Base-by-base conservation (phyloP, 2,888 invertebrate genomes). In the Melieria omissa region DNA sequence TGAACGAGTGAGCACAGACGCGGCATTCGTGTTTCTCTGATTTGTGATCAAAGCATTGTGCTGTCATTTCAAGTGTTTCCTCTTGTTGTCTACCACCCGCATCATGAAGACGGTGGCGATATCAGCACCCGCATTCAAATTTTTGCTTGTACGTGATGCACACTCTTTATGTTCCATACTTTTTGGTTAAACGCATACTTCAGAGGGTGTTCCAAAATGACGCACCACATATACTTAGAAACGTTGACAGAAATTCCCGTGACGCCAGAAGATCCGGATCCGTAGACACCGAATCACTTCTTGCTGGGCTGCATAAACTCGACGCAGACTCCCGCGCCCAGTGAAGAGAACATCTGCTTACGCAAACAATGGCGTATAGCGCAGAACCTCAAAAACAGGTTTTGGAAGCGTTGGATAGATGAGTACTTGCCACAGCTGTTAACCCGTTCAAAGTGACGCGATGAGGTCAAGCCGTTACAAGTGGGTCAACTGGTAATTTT, bases 231-330 rank as follows among this genome's bases (percentile, higher is more conserved):
- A 29, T n/a, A n/a, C n/a, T n/a, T 29, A 29, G 29, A 29, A 29
- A 29, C 29, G 0, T 57, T 75, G 5, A 77, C 75, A 3, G 61
- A 29, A 12, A 42, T 67, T 41, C 47, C 58, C 29, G 29, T 47
- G 16, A 41, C 67, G 9, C 5, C 68, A 41, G 60, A 68, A 9
- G 61, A 61, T 16, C 41, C 46, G n/a, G 75, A 75, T 12, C 76
- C 70, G 5, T 41, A 72, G 44, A 42, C 60, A 5, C 72, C 74
- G 2, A 77, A 75, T 58, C 76, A 74, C 16, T 77, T 75, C 63
- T 46, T 77, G 16, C 14, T 75, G n/a, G 75, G 73, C n/a, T 62
- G 71, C 14, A 6, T 73, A 14, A 75, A 61, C 10, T 63, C 63
- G 8, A 47, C 63, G 5, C 75, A 75, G 45, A 70, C 71, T 4